Conservation (phyloP, 2,888 invertebrate species). For the Agrotis puta region DNA sequence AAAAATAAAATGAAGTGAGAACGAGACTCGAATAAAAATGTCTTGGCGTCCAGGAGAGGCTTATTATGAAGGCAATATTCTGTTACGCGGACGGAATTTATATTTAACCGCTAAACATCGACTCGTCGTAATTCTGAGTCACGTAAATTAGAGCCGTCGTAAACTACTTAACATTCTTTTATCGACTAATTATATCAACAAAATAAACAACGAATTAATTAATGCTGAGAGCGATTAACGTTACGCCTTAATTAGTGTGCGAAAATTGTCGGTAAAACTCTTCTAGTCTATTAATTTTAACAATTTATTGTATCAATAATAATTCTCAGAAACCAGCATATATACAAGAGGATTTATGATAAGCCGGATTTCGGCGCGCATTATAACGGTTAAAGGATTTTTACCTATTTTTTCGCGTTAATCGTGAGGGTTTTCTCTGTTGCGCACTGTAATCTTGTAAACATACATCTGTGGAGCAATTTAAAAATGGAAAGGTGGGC, state of each 20-base stretch:
- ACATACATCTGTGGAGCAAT: constrained; percentile 37
- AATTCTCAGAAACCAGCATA: constrained; percentile 65
- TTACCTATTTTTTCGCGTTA: constrained; percentile 69
- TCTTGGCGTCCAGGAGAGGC: constrained; percentile 72
- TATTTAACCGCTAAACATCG: constrained; percentile 75
- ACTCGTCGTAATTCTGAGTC: constrained; percentile 65
- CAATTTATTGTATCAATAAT: constrained; percentile 68
- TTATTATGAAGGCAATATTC: constrained; percentile 86
- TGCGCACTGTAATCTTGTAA: constrained; percentile 38
- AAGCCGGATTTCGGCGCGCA: constrained; percentile 66
- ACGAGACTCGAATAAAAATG: constrained; percentile 80
- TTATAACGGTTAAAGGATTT: constrained; percentile 67
- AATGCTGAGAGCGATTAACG: constrained; percentile 44
- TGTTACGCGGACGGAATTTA: constrained; percentile 80
- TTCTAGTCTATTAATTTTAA: constrained; percentile 52
- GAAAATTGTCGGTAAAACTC: constrained; percentile 47
- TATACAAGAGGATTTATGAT: constrained; percentile 68
- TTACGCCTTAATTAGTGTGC: constrained; percentile 49
- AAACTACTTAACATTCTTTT: constrained; percentile 68
- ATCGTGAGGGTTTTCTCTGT: constrained; percentile 46
- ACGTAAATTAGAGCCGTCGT: constrained; percentile 69
- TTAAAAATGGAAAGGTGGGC: constrained; percentile 43
- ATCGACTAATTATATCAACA: constrained; percentile 67
- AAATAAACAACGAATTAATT: constrained; percentile 57
- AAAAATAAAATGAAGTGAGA: constrained; percentile 83